Percentiles rank a stretch among this genome's conserved stretches.
phyloP scores from a whole-genome alignment of 1,140 invertebrate genomes.

The Drosophila novamexicana region DNA sequence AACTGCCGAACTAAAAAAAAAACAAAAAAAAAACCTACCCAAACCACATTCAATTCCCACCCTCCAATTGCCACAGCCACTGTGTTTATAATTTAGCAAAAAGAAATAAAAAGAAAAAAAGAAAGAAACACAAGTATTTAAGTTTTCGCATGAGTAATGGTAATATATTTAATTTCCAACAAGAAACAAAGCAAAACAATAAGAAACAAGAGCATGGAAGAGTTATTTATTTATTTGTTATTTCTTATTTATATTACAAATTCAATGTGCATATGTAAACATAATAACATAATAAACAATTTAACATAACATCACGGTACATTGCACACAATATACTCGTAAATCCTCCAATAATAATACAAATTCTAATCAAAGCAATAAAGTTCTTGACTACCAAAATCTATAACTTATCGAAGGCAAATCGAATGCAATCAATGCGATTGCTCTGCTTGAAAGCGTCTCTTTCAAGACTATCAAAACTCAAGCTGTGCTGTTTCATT shows the following conservation, averaged over 20 bases:
- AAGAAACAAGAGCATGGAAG: background rate
- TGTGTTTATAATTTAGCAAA: constrained; percentile 35
- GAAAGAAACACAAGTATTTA: constrained; percentile 22
- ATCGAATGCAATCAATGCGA: constrained; percentile 1
- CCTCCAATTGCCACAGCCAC: background rate
- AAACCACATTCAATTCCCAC: background rate
- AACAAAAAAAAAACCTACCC: background rate
- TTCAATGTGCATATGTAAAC: too few species aligned
- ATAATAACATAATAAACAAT: background rate
- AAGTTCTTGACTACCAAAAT: constrained; percentile 6
- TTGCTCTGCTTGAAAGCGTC: background rate
- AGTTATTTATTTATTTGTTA: background rate
- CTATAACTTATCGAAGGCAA: constrained; percentile 22
- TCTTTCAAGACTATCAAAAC: too few species aligned
- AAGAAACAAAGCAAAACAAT: too few species aligned
- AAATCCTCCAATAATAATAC: constrained; percentile 10
- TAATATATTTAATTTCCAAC: constrained; percentile 23
- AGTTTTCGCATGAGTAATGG: constrained; percentile 36
- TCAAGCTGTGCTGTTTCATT: constrained; percentile 8
- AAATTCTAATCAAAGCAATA: constrained; percentile 5
- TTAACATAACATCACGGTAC: background rate
- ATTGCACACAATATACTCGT: constrained; percentile 37
- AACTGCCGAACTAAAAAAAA: background rate
- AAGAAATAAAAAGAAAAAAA: background rate
- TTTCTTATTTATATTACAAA: background rate